A percentile compares a stretch with the other conserved stretches of the same genome.
phyloP scores from a whole-genome alignment of 2,113 vertebrate genomes.

The Podarcis raffonei region DNA sequence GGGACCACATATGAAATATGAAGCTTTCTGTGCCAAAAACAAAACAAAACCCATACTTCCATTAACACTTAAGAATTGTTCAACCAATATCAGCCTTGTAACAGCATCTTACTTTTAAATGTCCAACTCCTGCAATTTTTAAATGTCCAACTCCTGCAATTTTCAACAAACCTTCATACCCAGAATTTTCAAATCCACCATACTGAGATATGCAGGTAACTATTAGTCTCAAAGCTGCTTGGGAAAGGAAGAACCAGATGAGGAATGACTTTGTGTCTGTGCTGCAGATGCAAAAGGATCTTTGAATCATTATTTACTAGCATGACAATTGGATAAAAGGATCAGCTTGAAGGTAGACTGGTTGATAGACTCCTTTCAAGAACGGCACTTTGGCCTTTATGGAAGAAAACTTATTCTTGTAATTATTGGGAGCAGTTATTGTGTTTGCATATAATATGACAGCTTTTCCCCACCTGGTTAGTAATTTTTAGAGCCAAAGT shows the following conservation, averaged over 20 bases:
- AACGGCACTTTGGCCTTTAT: not conserved
- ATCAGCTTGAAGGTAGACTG: not conserved
- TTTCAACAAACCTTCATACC: not conserved
- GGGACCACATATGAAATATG: not conserved
- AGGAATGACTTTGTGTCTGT: too few species aligned
- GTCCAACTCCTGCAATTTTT: not conserved
- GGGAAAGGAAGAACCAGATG: not conserved
- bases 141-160: not conserved
- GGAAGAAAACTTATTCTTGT: not conserved
- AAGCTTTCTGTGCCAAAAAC: accelerated
- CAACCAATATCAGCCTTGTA: not conserved
- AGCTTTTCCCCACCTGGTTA: not conserved
- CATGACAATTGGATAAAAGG: not conserved
- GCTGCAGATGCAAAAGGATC: not conserved
- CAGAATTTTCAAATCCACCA: not conserved
- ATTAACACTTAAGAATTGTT: not conserved
- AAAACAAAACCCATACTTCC: not conserved
- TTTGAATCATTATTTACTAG: not conserved
- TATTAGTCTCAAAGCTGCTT: not conserved
- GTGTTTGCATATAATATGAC: not conserved
- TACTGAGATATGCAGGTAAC: not conserved
- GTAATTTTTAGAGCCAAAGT: not conserved
- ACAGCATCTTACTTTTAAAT: not conserved
- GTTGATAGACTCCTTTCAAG: not conserved
- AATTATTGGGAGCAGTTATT: not conserved